Evolutionary conservation across 2,113 vertebrate genomes (phyloP).

Genomic region (Plestiodon gilberti): DNA sequence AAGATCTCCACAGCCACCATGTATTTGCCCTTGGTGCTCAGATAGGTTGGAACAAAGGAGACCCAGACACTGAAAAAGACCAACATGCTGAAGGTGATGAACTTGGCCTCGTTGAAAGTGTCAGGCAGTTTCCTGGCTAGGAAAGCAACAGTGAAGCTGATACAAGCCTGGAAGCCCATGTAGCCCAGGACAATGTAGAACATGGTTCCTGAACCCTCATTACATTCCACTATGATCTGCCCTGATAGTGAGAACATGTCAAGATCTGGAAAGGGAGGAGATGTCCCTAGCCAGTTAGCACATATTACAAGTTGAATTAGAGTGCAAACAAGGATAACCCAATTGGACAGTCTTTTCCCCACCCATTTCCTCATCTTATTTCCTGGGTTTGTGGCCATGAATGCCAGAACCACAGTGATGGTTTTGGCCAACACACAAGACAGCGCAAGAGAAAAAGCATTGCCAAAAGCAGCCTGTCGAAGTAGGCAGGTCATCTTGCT

Average conservation of each 20-base stretch:
- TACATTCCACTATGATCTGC: background rate
- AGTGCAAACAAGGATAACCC: background rate
- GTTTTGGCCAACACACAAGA: slow-evolving; percentile 26
- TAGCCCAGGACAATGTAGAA: background rate
- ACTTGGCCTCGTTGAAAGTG: slow-evolving; percentile 8
- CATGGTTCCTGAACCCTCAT: background rate
- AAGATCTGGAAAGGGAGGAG: slow-evolving; percentile 12
- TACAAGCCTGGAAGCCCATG: background rate
- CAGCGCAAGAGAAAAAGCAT: background rate
- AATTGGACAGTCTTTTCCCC: background rate
- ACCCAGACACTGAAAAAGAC: background rate
- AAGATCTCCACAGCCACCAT: slow-evolving; percentile 22
- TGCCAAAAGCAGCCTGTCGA: slow-evolving; percentile 5
- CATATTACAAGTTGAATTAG: background rate
- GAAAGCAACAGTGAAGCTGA: background rate
- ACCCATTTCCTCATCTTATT: background rate
- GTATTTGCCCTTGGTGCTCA: slow-evolving; percentile 15
- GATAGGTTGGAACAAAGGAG: slow-evolving; percentile 1
- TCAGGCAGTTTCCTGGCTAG: slow-evolving; percentile 6
- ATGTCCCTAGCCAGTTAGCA: background rate
- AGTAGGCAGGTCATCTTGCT: background rate
- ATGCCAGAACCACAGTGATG: slow-evolving; percentile 8
- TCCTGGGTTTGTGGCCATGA: background rate
- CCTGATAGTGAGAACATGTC: background rate
- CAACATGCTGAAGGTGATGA: slow-evolving; percentile 5